phyloP scores from a whole-genome alignment of 1,140 invertebrate genomes.

The Reticulitermes speratus region DNA sequence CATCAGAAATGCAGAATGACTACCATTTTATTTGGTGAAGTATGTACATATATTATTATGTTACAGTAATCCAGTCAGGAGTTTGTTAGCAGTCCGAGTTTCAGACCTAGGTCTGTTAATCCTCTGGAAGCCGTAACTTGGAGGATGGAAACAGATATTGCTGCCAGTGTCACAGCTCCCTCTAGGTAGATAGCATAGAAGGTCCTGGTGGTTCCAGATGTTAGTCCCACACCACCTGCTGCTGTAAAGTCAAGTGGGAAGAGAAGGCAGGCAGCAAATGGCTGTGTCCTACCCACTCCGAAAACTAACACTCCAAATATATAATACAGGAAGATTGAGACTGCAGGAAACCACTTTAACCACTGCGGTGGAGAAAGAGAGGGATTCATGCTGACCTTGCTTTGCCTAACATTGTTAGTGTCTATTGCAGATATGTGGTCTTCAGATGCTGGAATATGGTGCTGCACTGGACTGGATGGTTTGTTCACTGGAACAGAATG shows the following conservation, averaged over 20 bases:
- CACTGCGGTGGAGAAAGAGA: conserved; percentile 41
- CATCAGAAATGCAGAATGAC: neutral
- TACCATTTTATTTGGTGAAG: neutral
- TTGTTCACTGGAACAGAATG: neutral
- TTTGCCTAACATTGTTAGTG: neutral
- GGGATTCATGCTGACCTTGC: conserved; percentile 29
- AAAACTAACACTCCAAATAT: conserved; percentile 58
- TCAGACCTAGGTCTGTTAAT: conserved; percentile 56
- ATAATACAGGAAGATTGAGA: conserved; percentile 56
- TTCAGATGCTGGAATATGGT: neutral
- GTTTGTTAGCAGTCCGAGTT: conserved; percentile 54
- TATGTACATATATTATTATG: neutral
- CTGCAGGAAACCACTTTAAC: conserved; percentile 49
- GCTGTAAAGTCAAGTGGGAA: conserved; percentile 70
- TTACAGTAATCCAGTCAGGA: neutral
- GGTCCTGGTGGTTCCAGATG: conserved; percentile 57
- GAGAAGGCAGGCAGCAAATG: conserved; percentile 56
- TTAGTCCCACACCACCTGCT: conserved; percentile 62
- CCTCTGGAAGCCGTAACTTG: conserved; percentile 56
- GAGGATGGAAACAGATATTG: conserved; percentile 57
- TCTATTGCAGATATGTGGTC: neutral
- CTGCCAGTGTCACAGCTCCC: conserved; percentile 61
- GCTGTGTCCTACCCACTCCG: conserved; percentile 53
- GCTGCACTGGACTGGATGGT: neutral
- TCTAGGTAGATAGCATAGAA: conserved; percentile 67